phyloP scores from a whole-genome alignment of 2,113 vertebrate species.

The Pteronura brasiliensis region DNA sequence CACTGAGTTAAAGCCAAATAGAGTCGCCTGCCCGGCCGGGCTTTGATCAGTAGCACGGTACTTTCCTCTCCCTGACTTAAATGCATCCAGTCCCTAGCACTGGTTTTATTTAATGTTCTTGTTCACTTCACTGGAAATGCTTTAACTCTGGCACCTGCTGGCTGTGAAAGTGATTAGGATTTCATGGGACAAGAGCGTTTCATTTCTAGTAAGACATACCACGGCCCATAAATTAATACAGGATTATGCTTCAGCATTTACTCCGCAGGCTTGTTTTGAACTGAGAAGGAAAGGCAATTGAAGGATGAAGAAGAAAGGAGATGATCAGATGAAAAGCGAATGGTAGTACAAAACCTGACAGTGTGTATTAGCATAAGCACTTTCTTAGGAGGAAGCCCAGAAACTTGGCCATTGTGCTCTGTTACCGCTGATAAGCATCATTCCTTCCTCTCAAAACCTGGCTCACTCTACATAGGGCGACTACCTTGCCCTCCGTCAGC shows the following conservation, averaged over 20 bases:
- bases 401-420: background rate
- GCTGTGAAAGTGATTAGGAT: conserved; percentile 69
- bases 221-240: conserved; percentile 64
- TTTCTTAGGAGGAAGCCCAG: background rate
- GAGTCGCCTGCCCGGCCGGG: conserved; percentile 45
- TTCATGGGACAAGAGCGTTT: conserved; percentile 52
- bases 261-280: conserved; percentile 68
- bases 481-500: background rate
- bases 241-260: conserved; percentile 62
- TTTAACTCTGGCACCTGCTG: conserved; percentile 63
- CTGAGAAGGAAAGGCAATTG: conserved; percentile 64
- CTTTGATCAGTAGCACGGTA: conserved; percentile 60
- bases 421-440: background rate
- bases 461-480: background rate
- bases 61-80: conserved; percentile 55
- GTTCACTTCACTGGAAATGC: conserved; percentile 70
- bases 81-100: conserved; percentile 36
- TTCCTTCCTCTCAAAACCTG: background rate
- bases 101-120: conserved; percentile 71
- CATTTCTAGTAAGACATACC: conserved; percentile 59
- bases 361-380: conserved; percentile 25
- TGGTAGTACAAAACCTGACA: background rate
- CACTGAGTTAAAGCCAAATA: conserved; percentile 67
- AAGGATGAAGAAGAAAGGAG: conserved; percentile 56
- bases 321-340: conserved; percentile 57